Percentiles rank a stretch among this genome's conserved stretches.
These are phyloP conservation scores for Dreissena polymorpha DNA, from an alignment of 1,140 invertebrate species.

Conservation along the genomic window DNA sequence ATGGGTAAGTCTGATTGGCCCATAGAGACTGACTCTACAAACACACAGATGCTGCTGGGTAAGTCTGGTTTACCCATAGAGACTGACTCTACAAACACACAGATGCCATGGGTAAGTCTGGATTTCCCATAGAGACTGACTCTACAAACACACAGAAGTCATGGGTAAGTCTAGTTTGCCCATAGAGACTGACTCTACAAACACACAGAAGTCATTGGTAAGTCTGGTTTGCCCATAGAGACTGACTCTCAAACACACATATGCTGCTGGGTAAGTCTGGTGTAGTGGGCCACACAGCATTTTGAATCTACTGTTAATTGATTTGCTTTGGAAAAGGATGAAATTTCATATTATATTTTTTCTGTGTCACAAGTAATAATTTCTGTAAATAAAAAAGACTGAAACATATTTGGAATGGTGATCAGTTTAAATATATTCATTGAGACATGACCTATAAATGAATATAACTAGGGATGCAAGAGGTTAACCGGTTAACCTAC, in stretches of 20 bases:
- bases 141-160: conserved; percentile 94
- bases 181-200: conserved; percentile 91
- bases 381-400: too few species aligned
- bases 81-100: conserved; percentile 92
- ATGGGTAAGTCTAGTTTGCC: conserved; percentile 86
- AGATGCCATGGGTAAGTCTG: conserved; percentile 89
- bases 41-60: conserved; percentile 94
- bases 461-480: too few species aligned
- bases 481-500: too few species aligned
- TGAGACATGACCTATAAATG: too few species aligned
- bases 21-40: conserved; percentile 91
- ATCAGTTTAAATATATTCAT: too few species aligned
- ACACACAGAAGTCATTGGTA: conserved; percentile 94
- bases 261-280: conserved; percentile 88
- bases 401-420: not conserved
- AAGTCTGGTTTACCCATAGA: conserved; percentile 83
- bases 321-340: too few species aligned
- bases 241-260: conserved; percentile 93
- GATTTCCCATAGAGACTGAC: conserved; percentile 87
- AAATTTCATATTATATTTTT: too few species aligned
- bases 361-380: too few species aligned
- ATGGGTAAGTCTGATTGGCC: conserved; percentile 84
- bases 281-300: not conserved
- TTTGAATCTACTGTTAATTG: too few species aligned
- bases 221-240: conserved; percentile 86